phyloP scores from a whole-genome alignment of 2,113 vertebrate genomes.

The Leptobrachium ailaonicum region DNA sequence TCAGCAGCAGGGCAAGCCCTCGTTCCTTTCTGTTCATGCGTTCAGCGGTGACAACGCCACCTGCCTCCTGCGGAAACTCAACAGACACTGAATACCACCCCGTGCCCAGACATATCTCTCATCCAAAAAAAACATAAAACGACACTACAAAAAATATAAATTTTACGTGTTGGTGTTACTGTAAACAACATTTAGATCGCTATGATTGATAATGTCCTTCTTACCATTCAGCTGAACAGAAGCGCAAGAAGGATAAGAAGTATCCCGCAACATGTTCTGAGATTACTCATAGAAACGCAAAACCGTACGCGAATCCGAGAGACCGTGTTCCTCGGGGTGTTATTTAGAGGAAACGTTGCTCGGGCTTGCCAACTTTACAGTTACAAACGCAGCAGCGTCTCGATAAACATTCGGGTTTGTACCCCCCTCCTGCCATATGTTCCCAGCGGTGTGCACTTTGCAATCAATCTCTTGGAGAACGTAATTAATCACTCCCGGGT shows the following conservation, averaged over 20 bases:
- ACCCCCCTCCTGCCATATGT: conserved; percentile 47
- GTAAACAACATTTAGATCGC: too few species aligned
- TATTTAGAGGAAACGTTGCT: conserved; percentile 48
- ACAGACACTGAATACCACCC: too few species aligned
- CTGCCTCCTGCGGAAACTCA: too few species aligned
- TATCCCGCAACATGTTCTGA: too few species aligned
- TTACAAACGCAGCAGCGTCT: conserved; percentile 44
- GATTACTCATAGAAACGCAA: not conserved
- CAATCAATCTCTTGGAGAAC: not conserved
- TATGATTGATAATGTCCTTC: not conserved
- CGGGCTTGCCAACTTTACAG: conserved; percentile 38
- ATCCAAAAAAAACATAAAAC: too few species aligned
- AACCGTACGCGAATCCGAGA: not conserved
- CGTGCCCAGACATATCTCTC: too few species aligned
- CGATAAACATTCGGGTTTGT: conserved; percentile 51
- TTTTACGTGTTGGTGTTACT: too few species aligned
- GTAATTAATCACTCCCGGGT: not conserved
- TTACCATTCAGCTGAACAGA: not conserved
- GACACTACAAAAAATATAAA: too few species aligned
- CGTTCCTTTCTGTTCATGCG: too few species aligned
- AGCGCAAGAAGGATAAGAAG: not conserved
- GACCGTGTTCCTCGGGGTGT: conserved; percentile 7
- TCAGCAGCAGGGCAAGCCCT: too few species aligned
- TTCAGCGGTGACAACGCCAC: too few species aligned
- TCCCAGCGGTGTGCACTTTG: conserved; percentile 50